Conservation (phyloP, 1,140 invertebrate species). For the Ganaspis sp. region DNA sequence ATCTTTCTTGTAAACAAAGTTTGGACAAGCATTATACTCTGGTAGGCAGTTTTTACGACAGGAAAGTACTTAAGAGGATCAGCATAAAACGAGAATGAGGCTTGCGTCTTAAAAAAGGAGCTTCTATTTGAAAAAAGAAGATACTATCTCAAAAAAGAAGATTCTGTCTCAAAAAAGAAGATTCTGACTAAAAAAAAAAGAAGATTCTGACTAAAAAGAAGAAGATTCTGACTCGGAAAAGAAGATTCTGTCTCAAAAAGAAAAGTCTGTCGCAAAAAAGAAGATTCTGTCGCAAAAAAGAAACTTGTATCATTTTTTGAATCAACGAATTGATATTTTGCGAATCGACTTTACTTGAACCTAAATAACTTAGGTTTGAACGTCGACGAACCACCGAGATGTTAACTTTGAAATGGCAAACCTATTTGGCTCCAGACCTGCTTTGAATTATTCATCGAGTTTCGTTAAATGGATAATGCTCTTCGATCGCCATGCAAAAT, state of each 20-base stretch:
- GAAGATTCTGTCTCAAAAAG: no score
- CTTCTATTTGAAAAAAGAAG: no score
- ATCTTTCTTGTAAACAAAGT: conserved; percentile 19
- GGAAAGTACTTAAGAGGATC: not conserved
- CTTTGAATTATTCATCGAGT: conserved; percentile 24
- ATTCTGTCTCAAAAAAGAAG: no score
- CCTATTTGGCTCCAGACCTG: conserved; percentile 2
- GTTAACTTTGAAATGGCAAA: conserved; percentile 22
- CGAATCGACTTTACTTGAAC: not conserved
- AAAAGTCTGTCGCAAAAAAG: no score
- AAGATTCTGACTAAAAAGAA: no score
- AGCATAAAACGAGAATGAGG: not conserved
- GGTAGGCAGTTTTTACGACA: not conserved
- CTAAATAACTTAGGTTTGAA: conserved; percentile 3
- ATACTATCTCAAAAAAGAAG: no score
- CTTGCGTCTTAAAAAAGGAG: no score
- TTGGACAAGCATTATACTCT: not conserved
- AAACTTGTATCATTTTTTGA: no score
- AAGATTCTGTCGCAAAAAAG: no score
- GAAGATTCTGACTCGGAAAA: no score
- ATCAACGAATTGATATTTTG: not conserved
- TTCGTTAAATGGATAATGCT: conserved; percentile 23
- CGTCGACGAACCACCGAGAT: not conserved
- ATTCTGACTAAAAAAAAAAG: no score
- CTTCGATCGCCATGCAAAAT: conserved; percentile 25